Evolutionary conservation across 2,888 invertebrate genomes (phyloP).

Genomic region (Trissonchulus latispiculum): DNA sequence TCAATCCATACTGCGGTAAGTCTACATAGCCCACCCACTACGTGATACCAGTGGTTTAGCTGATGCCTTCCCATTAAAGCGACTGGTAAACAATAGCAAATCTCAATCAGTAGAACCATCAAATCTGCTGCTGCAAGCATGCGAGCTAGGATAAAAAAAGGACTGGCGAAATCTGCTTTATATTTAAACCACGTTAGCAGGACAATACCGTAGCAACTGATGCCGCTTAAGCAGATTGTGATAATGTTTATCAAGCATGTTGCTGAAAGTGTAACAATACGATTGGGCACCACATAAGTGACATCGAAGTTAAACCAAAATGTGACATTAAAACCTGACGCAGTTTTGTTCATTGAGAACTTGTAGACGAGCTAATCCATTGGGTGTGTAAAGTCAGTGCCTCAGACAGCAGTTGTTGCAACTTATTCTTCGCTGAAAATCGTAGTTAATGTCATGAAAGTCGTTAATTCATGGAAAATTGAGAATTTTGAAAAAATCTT

Average conservation of each 20-base stretch:
- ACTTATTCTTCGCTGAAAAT: too few relatives aligned
- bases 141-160: not conserved
- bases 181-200: not conserved
- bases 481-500: too few relatives aligned
- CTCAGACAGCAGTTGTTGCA: too few relatives aligned
- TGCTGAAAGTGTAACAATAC: too few relatives aligned
- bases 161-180: not conserved
- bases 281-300: too few relatives aligned
- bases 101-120: not conserved
- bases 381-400: too few relatives aligned
- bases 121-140: not conserved
- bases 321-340: too few relatives aligned
- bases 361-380: too few relatives aligned
- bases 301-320: too few relatives aligned
- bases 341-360: too few relatives aligned
- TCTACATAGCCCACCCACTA: not conserved
- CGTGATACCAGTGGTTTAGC: not conserved
- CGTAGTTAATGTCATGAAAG: too few relatives aligned
- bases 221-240: conserved; percentile 16
- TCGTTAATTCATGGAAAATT: too few relatives aligned
- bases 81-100: not conserved
- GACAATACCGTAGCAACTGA: not conserved
- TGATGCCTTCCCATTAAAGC: not conserved
- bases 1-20: not conserved
- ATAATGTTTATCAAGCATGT: not conserved